Evolutionary conservation across 2,797 vertebrate genomes (phyloP), one percentile per base, ranked within the genome.

Genomic region (Tenualosa thibaudeaui): DNA sequence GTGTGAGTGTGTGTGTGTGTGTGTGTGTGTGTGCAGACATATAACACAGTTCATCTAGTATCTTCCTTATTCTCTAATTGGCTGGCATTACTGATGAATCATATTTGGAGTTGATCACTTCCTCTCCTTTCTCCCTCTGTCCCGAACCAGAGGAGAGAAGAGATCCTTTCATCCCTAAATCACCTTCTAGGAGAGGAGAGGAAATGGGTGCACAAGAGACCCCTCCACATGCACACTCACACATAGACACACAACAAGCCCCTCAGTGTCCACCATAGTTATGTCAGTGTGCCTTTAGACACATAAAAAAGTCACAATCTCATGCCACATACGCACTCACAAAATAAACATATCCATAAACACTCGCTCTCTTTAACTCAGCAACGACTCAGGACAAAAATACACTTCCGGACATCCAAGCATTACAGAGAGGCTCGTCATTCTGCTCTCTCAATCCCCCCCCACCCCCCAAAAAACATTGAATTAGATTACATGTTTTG

Each of bases 111-210:
- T 31, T 82, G n/a, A 62, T 65, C 26, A 13, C 43, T 84, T 82
- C 68, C 83, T 86, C 26, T 85, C 84, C 88, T 81, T 43, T 58
- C 84, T 58, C 85, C 82, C 31, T 81, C 84, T 85, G 87, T 88
- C 82, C 84, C 84, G 71, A 65, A 81, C 51, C 71, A 78, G 50
- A 60, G 51, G 86, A 85, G 86, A 86, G 84, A 88, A 86, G 84
- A 75, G 82, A 49, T 85, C 81, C 85, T 89, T 91, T 91, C 86
- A 89, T 90, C 89, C 84, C 82, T 82, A 84, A 85, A 85, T 87
- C 88, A 86, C 88, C 84, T 86, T 88, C 84, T 85, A 65, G 84
- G 82, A 49, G 46, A 49, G 56, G 83, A 88, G 88, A 90, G 90
- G 89, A 91, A 90, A 90, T 89, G 85, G 85, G 81, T 87, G 46